Evolutionary conservation across 35 echinoderm and acorn worm genomes (phyloP).

Genomic region (Lytechinus pictus): DNA sequence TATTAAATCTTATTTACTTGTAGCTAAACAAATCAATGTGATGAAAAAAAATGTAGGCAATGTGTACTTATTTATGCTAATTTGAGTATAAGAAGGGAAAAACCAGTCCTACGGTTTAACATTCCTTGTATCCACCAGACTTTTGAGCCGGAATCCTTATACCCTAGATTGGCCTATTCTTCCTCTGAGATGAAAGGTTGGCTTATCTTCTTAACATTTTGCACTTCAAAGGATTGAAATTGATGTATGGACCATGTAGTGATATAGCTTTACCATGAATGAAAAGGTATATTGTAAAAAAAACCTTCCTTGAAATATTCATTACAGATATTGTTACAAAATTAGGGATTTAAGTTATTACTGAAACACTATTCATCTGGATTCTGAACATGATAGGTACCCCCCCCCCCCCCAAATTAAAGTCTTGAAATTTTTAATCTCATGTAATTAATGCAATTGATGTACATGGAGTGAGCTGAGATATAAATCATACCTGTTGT

Average conservation of each 20-base stretch:
- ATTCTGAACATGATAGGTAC: too few relatives aligned
- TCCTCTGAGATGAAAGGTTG: background rate
- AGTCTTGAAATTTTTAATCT: too few relatives aligned
- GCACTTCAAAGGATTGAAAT: background rate
- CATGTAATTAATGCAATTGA: background rate
- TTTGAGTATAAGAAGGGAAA: too few relatives aligned
- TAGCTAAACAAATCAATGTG: too few relatives aligned
- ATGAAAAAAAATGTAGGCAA: too few relatives aligned
- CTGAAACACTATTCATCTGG: background rate
- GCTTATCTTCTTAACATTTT: background rate
- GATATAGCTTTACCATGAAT: background rate
- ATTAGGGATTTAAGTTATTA: background rate
- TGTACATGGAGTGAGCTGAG: background rate
- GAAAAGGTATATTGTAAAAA: background rate
- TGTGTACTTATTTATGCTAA: too few relatives aligned
- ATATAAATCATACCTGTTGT: constrained; percentile 6
- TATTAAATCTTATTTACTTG: too few relatives aligned
- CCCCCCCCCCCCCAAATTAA: too few relatives aligned
- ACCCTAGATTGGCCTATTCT: background rate
- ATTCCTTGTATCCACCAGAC: too few relatives aligned
- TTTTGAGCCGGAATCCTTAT: too few relatives aligned
- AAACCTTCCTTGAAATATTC: background rate
- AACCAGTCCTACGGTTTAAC: too few relatives aligned
- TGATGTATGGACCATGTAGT: background rate
- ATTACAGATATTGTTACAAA: background rate